Evolutionary conservation across 2,113 vertebrate species (phyloP), one percentile per base, ranked within the genome.

Genomic region (Numida meleagris): DNA sequence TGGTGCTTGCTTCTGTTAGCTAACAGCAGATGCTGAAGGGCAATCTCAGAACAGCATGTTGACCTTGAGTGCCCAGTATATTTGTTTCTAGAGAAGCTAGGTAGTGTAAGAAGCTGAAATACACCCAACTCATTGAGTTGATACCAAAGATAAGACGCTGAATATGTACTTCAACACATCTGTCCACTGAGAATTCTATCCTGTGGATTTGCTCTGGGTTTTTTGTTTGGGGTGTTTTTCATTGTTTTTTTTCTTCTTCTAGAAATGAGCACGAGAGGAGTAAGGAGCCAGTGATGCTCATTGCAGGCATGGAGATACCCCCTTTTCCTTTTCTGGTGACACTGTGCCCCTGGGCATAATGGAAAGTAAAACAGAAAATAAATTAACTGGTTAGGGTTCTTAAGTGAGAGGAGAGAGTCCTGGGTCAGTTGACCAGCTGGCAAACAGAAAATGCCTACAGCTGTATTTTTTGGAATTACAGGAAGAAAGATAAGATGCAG

Each of bases 401-500:
- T 72, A 58, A 48, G 19, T 6, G 3, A 58, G 58, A 65, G 62
- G 23, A 96, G 34, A 6, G 2, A 85, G 58, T 84, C 45, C 61
- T 80, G 70, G 46, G 65, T 51, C 57, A 68, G 70, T 71, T 83
- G 78, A 84, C 89, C 96, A 96, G 93, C 88, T 96, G 96, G 95
- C 63, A 70, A 80, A 62, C 92, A 95, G 96, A 95, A 91, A 88
- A 88, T 88, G 91, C 67, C 82, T 88, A 66, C 0, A 0, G 29
- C 90, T 91, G 36, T 82, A 87, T 88, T 88, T 95, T 95, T 82
- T 95, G 72, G 72, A 70, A 74, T 45, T 88, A 83, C 85, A 94
- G 92, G 92, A 96, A 94, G 90, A 95, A 96, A 93, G 95, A 94
- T 91, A 95, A 95, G 85, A 89, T 93, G 63, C 72, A 58, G 71